A percentile compares a stretch with the other conserved stretches of the same genome.
phyloP scores from a whole-genome alignment of 2,797 vertebrate genomes.

The Nyctalus aviator region DNA sequence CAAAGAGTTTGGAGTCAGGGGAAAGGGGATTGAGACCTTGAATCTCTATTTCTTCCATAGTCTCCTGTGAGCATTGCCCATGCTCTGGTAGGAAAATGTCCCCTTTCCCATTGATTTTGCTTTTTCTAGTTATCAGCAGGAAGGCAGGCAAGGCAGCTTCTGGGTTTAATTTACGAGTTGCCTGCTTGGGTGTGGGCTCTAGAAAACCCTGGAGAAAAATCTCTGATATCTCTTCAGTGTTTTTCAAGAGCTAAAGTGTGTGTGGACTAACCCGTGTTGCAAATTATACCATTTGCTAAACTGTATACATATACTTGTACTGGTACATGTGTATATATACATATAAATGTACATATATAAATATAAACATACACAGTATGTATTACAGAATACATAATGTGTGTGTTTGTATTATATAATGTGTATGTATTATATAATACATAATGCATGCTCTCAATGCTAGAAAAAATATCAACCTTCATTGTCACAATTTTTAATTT shows the following conservation, averaged over 20 bases:
- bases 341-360: too few relatives aligned
- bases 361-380: too few relatives aligned
- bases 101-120: neutral
- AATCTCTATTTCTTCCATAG: neutral
- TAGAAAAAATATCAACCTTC: constrained; percentile 21
- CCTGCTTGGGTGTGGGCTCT: neutral
- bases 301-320: neutral
- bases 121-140: neutral
- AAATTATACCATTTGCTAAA: neutral
- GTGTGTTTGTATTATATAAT: too few relatives aligned
- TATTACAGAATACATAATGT: too few relatives aligned
- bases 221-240: neutral
- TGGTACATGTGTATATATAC: neutral
- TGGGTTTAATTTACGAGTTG: neutral
- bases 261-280: neutral
- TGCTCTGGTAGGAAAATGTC: neutral
- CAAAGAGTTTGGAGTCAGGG: neutral
- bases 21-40: neutral
- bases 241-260: neutral
- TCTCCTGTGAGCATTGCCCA: neutral
- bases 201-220: neutral
- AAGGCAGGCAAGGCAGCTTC: neutral
- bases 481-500: neutral
- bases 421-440: neutral
- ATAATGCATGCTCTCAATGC: neutral